Base-by-base conservation (phyloP, 2,888 invertebrate genomes). In the Papilio gigon region DNA sequence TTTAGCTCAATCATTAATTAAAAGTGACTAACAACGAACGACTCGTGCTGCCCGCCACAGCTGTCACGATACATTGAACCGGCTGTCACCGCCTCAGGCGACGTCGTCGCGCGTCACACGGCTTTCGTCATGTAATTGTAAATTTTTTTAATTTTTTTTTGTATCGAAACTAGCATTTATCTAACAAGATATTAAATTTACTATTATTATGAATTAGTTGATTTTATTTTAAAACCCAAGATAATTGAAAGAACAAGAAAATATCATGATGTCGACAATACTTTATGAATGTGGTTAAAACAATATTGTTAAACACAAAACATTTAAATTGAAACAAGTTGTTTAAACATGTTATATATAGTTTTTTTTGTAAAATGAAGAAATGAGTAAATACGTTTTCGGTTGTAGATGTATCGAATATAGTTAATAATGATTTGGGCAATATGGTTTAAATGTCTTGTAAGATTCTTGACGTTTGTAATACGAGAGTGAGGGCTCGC, bases 111-210 rank as follows among this genome's bases (percentile, higher is more conserved):
- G 4, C 40, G 40, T 14, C n/a, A 14, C 12, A 8, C 25, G 17
- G 27, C 53, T 17, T 30, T n/a, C 9, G 1, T 56, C 53, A 50
- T 50, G 30, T 14, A 56, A 56, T 9, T n/a, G 30, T 30, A 17
- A 56, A 56, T 56, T 30, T 4, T 30, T n/a, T 22, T 42, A 6
- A 20, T 47, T 47, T 61, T 22, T 50, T 64, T 65, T 37, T 63
- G 63, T 63, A 63, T 35, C 17, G 53, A 63, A 30, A 59, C 33
- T 42, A 59, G 65, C 65, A 47, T 65, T 65, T 65, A 65, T 65
- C 58, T 59, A 65, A 65, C 44, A 6, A 59, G 58, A 59, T 65
- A 65, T 59, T 65, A 65, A 65, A 65, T 33, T 44, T 44, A 44
- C 22, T 44, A 56, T 58, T 17, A 42, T 17, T 53, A 42, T 40